Conservation (phyloP, 2,797 vertebrate species). For the Gorsachius magnificus region DNA sequence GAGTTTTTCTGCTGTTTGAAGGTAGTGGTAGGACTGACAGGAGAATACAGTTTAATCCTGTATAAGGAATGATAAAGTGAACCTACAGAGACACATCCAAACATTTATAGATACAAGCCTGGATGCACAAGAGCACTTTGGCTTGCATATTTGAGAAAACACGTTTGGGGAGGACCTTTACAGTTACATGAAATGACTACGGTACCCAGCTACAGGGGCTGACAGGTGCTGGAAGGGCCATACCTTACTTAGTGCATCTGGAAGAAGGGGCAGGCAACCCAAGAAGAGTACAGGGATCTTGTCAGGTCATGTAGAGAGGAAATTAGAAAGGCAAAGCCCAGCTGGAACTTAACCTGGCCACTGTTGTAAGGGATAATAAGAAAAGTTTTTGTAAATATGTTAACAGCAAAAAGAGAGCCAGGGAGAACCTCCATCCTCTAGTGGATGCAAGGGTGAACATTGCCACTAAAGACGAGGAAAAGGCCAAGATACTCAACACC, state of each 20-base stretch:
- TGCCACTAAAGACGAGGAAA: no score
- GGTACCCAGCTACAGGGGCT: neutral
- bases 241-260: neutral
- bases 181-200: neutral
- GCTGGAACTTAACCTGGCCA: no score
- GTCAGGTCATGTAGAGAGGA: no score
- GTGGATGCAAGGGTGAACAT: no score
- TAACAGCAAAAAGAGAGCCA: no score
- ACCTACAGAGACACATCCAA: neutral
- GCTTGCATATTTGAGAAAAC: neutral
- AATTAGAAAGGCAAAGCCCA: no score
- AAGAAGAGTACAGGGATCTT: no score
- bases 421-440: no score
- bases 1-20: neutral
- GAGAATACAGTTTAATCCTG: neutral
- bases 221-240: neutral
- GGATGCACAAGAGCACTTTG: neutral
- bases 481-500: no score
- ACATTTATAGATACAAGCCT: conserved; percentile 13
- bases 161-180: neutral
- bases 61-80: neutral
- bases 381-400: no score
- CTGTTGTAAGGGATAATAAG: no score
- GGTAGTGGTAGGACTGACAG: neutral
- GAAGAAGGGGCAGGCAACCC: no score